Percentiles rank a stretch among this genome's conserved stretches.
These are phyloP conservation scores for Lagenorhynchus albirostris DNA, from an alignment of 2,113 vertebrate species.

Conservation along the genomic window DNA sequence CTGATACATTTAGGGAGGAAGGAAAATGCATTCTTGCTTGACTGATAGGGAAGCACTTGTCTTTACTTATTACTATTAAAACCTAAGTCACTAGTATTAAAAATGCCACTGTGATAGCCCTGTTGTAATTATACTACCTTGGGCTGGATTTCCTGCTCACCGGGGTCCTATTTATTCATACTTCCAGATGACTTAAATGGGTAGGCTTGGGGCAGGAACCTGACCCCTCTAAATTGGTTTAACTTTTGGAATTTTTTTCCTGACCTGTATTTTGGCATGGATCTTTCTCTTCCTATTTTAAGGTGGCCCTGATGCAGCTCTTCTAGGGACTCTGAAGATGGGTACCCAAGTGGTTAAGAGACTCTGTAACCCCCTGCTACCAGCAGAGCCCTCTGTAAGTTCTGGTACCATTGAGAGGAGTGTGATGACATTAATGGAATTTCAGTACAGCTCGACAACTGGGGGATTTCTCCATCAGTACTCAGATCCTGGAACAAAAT, in stretches of 20 bases:
- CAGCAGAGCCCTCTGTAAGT: conserved; percentile 80
- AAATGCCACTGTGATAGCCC: background rate
- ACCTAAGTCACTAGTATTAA: background rate
- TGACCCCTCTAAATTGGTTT: background rate
- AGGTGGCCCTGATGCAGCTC: conserved; percentile 17
- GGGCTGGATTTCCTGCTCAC: background rate
- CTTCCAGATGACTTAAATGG: background rate
- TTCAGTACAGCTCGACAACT: background rate
- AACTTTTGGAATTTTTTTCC: background rate
- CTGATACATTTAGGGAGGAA: background rate
- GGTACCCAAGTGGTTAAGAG: conserved; percentile 61
- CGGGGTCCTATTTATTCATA: background rate
- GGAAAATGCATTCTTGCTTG: background rate
- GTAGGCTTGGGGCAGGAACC: background rate
- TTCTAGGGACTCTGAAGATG: conserved; percentile 59
- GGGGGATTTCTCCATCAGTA: background rate
- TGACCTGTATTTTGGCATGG: background rate
- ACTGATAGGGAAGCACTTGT: background rate
- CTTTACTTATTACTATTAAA: background rate
- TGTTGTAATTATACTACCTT: background rate
- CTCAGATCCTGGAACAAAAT: background rate
- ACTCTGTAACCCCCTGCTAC: conserved; percentile 42
- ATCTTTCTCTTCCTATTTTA: conserved; percentile 37
- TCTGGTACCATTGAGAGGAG: background rate
- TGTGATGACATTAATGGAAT: background rate